These are phyloP conservation scores for Chrysaora quinquecirrha DNA, from an alignment of 30 jellyfish, hydroid and myxozoan genomes.

Conservation along the genomic window DNA sequence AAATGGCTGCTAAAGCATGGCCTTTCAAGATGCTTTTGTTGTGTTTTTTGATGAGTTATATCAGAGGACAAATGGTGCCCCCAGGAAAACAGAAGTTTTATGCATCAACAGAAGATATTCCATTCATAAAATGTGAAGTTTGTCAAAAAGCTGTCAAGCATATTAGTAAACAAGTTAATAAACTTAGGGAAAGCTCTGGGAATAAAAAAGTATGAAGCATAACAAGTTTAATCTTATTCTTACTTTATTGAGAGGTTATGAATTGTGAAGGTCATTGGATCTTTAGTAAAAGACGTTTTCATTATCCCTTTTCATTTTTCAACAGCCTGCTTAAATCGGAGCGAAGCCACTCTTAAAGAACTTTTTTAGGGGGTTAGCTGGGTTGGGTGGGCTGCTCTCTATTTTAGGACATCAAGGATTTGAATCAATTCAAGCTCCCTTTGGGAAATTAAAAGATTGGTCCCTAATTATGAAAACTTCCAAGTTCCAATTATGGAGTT, in stretches of 20 bases:
- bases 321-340: not conserved
- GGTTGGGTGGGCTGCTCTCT: too few relatives aligned
- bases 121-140: slow-evolving; percentile 72
- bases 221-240: not conserved
- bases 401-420: too few relatives aligned
- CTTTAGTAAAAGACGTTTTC: not conserved
- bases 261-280: not conserved
- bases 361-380: not conserved
- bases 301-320: too few relatives aligned
- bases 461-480: too few relatives aligned
- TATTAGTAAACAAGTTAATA: slow-evolving; percentile 2
- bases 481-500: too few relatives aligned
- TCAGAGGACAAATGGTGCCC: slow-evolving; percentile 8
- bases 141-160: slow-evolving; percentile 87
- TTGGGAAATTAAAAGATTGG: too few relatives aligned
- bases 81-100: slow-evolving; percentile 1
- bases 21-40: not conserved
- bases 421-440: too few relatives aligned
- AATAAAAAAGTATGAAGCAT: slow-evolving; percentile 12
- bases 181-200: slow-evolving; percentile 9
- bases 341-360: not conserved
- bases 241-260: not conserved
- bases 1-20: not conserved
- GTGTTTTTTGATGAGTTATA: not conserved
- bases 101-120: slow-evolving; percentile 73